These are phyloP conservation scores for Anabas testudineus DNA, from an alignment of 2,797 vertebrate genomes.

Conservation along the genomic window DNA sequence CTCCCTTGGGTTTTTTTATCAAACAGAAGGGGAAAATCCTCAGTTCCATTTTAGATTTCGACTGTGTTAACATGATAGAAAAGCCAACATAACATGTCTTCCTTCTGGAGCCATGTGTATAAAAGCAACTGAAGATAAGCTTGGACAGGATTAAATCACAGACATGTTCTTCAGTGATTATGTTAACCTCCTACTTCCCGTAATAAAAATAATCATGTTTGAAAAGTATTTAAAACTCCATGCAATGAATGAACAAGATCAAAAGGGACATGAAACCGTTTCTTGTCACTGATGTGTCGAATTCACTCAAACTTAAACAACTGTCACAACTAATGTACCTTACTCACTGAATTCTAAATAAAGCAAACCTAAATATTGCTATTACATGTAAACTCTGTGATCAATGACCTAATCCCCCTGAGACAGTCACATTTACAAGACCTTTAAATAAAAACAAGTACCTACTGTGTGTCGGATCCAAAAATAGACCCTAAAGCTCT, in stretches of 20 bases:
- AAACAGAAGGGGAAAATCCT: background rate
- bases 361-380: conserved; percentile 59
- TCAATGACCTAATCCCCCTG: conserved; percentile 48
- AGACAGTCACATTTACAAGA: conserved; percentile 56
- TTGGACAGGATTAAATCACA: conserved; percentile 32
- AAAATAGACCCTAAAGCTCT: conserved; percentile 16
- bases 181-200: conserved; percentile 27
- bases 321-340: conserved; percentile 54
- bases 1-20: too few relatives aligned
- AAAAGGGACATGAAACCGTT: conserved; percentile 45
- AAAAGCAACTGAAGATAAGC: conserved; percentile 1
- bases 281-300: conserved; percentile 43
- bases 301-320: conserved; percentile 59
- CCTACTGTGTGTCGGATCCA: conserved; percentile 48
- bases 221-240: conserved; percentile 27
- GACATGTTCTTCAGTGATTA: conserved; percentile 26
- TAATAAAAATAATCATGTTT: conserved; percentile 42
- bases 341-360: conserved; percentile 55
- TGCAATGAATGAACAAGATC: conserved; percentile 45
- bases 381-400: conserved; percentile 64
- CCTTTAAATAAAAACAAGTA: conserved; percentile 55
- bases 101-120: background rate
- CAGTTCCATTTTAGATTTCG: conserved; percentile 5
- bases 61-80: conserved; percentile 8
- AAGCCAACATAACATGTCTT: conserved; percentile 21